Percentiles rank a stretch among this genome's conserved stretches.
Evolutionary conservation across 2,797 vertebrate species (phyloP).

Genomic region (Cyclopterus lumpus): DNA sequence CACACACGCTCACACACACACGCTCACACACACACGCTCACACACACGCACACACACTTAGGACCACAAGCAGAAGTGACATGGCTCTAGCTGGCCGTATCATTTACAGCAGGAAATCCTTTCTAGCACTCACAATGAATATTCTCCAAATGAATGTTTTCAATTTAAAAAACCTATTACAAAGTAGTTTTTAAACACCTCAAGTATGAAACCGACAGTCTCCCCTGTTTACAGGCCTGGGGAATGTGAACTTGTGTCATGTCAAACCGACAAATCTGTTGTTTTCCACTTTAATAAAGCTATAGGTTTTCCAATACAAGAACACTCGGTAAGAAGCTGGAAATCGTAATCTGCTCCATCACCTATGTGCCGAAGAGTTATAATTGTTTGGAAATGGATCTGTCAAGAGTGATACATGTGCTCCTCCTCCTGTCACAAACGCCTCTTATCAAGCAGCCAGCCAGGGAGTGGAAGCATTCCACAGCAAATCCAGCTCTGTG

Average conservation of each 20-base stretch:
- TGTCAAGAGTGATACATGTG: conserved; percentile 12
- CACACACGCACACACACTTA: no score
- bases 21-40: no score
- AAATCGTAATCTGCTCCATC: conserved; percentile 1
- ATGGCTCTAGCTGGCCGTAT: no score
- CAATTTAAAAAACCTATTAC: no score
- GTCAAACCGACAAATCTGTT: background rate
- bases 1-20: no score
- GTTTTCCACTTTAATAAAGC: background rate
- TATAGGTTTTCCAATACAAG: background rate
- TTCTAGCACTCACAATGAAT: no score
- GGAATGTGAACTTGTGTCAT: background rate
- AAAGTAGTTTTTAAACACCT: no score
- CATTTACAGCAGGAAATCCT: no score
- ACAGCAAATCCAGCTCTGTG: conserved; percentile 23
- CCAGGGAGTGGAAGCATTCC: conserved; percentile 1
- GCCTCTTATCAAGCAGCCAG: conserved; percentile 45
- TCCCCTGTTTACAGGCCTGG: background rate
- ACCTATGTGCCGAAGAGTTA: background rate
- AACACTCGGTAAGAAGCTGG: conserved; percentile 1
- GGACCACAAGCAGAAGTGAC: no score
- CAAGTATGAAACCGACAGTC: no score
- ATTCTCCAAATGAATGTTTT: no score
- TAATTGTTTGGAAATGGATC: conserved; percentile 11
- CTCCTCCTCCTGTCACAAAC: conserved; percentile 15